These are phyloP conservation scores for Aphrophora alni DNA, from an alignment of 2,888 invertebrate genomes.

Conservation along the genomic window DNA sequence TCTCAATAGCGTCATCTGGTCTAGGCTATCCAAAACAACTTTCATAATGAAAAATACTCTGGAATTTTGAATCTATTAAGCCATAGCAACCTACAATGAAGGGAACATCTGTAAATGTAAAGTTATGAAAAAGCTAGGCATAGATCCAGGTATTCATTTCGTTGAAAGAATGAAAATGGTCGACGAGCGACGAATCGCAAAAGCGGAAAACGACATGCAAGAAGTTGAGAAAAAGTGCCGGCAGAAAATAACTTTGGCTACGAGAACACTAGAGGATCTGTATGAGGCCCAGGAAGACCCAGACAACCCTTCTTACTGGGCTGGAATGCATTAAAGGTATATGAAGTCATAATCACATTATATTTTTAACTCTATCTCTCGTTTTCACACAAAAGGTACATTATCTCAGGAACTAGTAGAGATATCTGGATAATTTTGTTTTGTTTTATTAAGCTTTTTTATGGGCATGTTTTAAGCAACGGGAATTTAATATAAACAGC, in stretches of 20 bases:
- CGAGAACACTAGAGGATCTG: constrained; percentile 1
- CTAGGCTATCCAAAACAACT: constrained; percentile 14
- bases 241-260: background rate
- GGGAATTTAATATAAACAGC: background rate
- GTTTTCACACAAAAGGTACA: background rate
- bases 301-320: background rate
- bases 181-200: background rate
- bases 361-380: background rate
- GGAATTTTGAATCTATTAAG: constrained; percentile 20
- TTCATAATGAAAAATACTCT: no score
- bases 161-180: no score
- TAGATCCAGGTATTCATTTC: constrained; percentile 10
- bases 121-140: no score
- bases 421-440: constrained; percentile 2
- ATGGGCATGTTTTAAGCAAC: constrained; percentile 6
- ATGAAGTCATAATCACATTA: background rate
- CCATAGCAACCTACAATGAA: no score
- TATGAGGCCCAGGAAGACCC: background rate
- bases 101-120: no score
- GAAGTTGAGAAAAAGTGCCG: constrained; percentile 13
- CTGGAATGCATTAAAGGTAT: background rate
- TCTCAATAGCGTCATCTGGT: constrained; percentile 24
- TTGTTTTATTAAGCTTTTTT: constrained; percentile 6
- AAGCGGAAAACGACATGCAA: background rate
- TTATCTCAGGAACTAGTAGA: background rate